Evolutionary conservation across 1,140 invertebrate species (phyloP).

Genomic region (Tetranychus cinnabarinus): DNA sequence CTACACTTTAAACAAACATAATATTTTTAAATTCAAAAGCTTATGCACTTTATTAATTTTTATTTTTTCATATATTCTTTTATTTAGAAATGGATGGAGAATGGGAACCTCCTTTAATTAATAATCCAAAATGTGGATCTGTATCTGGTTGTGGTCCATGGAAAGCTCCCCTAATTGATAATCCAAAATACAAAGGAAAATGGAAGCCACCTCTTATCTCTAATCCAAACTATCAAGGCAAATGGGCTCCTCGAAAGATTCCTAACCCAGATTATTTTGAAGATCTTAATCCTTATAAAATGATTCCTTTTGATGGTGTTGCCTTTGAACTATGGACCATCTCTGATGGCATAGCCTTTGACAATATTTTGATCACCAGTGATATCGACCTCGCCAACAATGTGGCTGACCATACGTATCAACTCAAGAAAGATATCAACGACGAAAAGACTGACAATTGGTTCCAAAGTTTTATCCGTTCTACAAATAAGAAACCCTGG

Average conservation of each 20-base stretch:
- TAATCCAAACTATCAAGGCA: constrained; percentile 84
- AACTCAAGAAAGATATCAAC: constrained; percentile 52
- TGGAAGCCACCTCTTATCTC: constrained; percentile 72
- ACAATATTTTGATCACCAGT: constrained; percentile 83
- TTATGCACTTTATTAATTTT: constrained; percentile 20
- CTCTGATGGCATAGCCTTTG: constrained; percentile 75
- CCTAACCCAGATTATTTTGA: constrained; percentile 80
- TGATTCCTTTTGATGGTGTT: constrained; percentile 56
- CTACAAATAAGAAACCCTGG: constrained; percentile 68
- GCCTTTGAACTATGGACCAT: constrained; percentile 97
- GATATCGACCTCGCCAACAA: constrained; percentile 45
- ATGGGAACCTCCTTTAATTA: constrained; percentile 75
- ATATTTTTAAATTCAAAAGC: too few species aligned
- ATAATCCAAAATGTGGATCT: constrained; percentile 64
- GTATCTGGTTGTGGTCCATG: constrained; percentile 76
- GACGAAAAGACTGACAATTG: constrained; percentile 50
- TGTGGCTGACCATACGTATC: constrained; percentile 62
- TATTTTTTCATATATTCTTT: not conserved
- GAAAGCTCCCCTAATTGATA: constrained; percentile 57
- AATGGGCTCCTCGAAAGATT: constrained; percentile 67
- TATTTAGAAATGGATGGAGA: constrained; percentile 94
- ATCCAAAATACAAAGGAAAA: constrained; percentile 73
- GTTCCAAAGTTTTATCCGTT: constrained; percentile 48
- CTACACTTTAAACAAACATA: too few species aligned
- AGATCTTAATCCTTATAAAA: constrained; percentile 61